Base-by-base conservation (phyloP, 2,797 vertebrate species). In the Muraenolepis orangiensis region DNA sequence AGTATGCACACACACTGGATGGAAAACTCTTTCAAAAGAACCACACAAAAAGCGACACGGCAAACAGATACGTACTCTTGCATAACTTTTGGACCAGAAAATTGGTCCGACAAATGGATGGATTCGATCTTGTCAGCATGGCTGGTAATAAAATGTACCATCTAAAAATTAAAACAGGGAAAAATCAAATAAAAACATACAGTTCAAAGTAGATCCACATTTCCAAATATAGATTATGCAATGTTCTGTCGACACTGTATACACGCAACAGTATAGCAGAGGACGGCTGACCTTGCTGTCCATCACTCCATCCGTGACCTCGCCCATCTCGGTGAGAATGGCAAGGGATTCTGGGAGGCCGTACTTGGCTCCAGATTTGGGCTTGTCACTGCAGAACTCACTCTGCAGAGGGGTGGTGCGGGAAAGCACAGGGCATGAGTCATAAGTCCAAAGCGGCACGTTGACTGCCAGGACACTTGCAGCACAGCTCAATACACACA, bases 31-130 rank as follows among this genome's bases (percentile, higher is more conserved):
- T 10, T 57, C n/a, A n/a, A 57, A 11, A 23, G 14, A 4, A 46
- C 42, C 42, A 18, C 32, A 38, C 20, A 57, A 57, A 57, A 57
- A 57, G 6, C 51, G 23, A 72, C n/a, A 34, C 0, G n/a, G n/a
- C n/a, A n/a, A 31, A 46, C 0, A 26, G 69, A 31, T n/a, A 84
- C 92, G 89, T 93, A 99, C 98, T 99, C 98, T 97, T 99, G 98
- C 96, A 99, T 96, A 96, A 99, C 92, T 95, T 99, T 99, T 96
- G 96, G 96, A 97, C 98, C 98, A 93, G 98, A 99, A 94, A 99
- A 99, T 95, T 99, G 98, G 95, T 99, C 98, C 93, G 98, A 99
- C 90, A 99, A 98, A 94, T 99, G 98, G 93, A 99, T 93, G 80
- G 97, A 99, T 93, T 99, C 98, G 4, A 99, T 97, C 95, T 98